Evolutionary conservation across 53 echinoderm and acorn worm genomes (phyloP), one percentile per base, ranked within the genome.

Genomic region (Echinometra lucunter): DNA sequence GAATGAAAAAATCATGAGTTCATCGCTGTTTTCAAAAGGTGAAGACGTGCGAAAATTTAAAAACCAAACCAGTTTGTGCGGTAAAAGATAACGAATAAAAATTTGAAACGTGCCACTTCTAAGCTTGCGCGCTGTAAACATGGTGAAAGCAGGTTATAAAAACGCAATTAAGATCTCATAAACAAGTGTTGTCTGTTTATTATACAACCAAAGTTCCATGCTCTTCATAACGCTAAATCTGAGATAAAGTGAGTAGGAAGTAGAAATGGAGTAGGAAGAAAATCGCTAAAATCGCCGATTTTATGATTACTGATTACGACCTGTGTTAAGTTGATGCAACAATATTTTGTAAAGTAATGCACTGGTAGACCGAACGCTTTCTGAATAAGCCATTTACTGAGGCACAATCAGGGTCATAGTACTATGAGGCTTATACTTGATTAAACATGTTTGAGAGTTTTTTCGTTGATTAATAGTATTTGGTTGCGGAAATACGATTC

Each of bases 151-250:
- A 27, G 55, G 88, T 88, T 56, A 32, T 88, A 88, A 88, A 88
- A 88, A 55, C 32, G 49, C 88, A 49, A 88, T 88, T 88, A 88
- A 88, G 88, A 30, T 88, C 88, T 88, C 56, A 88, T 88, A 88
- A 88, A 88, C 49, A 88, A 28, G 53, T 21, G n/a, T 45, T 27
- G 45, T 32, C 56, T 53, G 55, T 88, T 55, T 55, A 30, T 88
- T 35, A 88, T 49, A 32, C 88, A 88, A 53, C 49, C 6, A 55
- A 56, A 56, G 88, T 28, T 30, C 10, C 88, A 28, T 56, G 56
- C 28, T 88, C 12, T 88, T 15, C 55, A 49, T 30, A n/a, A 78
- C 78, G 42, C 42, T 42, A 78, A 78, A 78, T 78, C 78, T 78
- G 38, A 40, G 78, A 78, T 42, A 38, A 78, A 38, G n/a, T n/a